Conservation (phyloP, 2,888 invertebrate genomes). For the Itoplectis maculator region DNA sequence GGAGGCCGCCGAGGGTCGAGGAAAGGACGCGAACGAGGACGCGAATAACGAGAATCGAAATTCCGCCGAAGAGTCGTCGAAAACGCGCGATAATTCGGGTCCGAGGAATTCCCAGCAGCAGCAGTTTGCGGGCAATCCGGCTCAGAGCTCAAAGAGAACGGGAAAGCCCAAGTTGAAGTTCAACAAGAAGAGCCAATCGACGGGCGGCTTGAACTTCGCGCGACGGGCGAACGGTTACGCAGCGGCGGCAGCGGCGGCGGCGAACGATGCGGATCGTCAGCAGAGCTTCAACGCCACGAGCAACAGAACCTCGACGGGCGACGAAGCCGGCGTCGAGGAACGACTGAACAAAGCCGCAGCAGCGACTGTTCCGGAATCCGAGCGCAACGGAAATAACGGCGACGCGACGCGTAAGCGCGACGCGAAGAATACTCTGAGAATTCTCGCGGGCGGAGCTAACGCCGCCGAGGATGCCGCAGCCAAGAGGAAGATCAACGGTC, state of each 20-base stretch:
- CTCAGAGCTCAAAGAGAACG: conserved; percentile 16
- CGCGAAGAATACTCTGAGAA: conserved; percentile 36
- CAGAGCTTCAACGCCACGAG: conserved; percentile 14
- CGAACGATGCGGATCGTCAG: conserved; percentile 55
- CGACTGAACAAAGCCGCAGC: conserved; percentile 18
- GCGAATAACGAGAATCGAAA: conserved; percentile 68
- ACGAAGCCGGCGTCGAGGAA: conserved; percentile 44
- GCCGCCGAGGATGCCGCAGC: conserved; percentile 53
- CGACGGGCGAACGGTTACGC: conserved; percentile 7
- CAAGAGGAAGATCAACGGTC: conserved; percentile 69
- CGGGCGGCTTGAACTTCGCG: conserved; percentile 46
- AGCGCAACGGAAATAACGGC: conserved; percentile 49
- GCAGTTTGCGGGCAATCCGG: not conserved
- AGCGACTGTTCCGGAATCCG: conserved; percentile 11
- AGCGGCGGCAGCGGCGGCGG: conserved; percentile 67
- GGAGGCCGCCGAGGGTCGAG: conserved; percentile 68
- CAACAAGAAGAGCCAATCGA: conserved; percentile 69
- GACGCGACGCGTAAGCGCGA: conserved; percentile 24
- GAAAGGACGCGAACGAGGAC: conserved; percentile 38
- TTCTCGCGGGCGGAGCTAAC: conserved; percentile 42
- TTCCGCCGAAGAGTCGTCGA: conserved; percentile 53
- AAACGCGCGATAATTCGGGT: conserved; percentile 44
- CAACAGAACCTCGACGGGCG: conserved; percentile 36
- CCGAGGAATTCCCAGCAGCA: conserved; percentile 15
- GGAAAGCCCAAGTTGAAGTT: conserved; percentile 67